Base-by-base conservation (phyloP, 2,797 vertebrate genomes). In the Epinephelus awoara region DNA sequence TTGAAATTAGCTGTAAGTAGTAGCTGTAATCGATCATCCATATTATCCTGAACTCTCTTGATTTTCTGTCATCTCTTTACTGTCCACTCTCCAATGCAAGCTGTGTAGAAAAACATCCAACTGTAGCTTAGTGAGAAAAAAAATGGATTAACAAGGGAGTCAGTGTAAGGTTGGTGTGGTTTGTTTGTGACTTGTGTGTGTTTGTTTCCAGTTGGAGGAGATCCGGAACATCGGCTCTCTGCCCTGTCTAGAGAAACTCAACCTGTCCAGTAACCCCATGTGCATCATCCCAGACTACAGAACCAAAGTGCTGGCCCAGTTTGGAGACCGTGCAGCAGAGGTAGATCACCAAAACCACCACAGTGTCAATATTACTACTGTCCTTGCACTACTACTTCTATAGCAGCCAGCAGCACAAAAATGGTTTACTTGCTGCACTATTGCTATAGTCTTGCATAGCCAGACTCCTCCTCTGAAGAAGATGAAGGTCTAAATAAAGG, bases 251-350 rank as follows among this genome's bases (percentile, higher is more conserved):
- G 98, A 99, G 92, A 97, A 95, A 7, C 94, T 99, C 77, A 79
- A 92, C 44, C 91, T 99, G 63, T 92, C 93, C 67, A 95, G 92
- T 88, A 99, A 99, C 76, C 98, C 98, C 0, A 76, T 99, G 89
- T 97, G 97, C 91, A 98, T 99, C 94, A 96, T 98, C 87, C 98
- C 98, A 0, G 98, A 99, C 90, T 99, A 99, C 92, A 94, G 98
- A 89, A 99, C 98, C 84, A 99, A 98, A 93, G 97, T 99, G 47
- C 95, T 99, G 34, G 96, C 98, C 47, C 98, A 98, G 92, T 99
- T 99, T 82, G 98, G 97, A 77, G 98, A 99, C 82, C 93, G 98
- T 10, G 98, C 98, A 57, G 96, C 97, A 1, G 98, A 99, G 97
- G 98, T 99, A 94, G 46, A 6, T 27, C 13, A 52, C 34, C 21